Evolutionary conservation across 2,113 vertebrate species (phyloP).

Genomic region (Antechinus flavipes): DNA sequence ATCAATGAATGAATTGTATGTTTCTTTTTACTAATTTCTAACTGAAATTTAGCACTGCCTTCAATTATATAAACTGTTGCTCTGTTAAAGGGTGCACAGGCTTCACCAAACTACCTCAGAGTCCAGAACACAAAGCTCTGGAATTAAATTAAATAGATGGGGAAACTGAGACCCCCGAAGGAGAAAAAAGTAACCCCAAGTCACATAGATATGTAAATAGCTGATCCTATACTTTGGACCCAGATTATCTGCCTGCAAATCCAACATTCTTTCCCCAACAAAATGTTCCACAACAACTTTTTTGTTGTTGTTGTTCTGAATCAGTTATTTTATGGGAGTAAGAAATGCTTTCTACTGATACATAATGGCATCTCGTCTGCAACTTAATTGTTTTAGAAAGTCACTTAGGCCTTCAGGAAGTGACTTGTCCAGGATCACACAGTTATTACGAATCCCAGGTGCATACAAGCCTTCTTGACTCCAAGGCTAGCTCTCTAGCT

Average conservation of each 20-base stretch:
- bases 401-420: neutral
- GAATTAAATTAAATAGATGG: neutral
- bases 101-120: neutral
- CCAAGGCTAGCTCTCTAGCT: neutral
- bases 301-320: neutral
- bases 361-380: neutral
- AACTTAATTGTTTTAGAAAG: neutral
- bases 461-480: neutral
- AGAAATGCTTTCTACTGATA: neutral
- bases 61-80: neutral
- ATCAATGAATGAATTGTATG: neutral
- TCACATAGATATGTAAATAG: neutral
- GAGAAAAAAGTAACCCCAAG: neutral
- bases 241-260: neutral
- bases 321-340: neutral
- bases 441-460: neutral
- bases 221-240: neutral
- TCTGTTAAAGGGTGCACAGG: neutral
- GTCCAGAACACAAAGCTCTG: neutral
- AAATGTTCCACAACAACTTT: neutral
- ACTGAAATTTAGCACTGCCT: neutral
- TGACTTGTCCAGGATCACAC: neutral
- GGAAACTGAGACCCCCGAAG: neutral
- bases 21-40: neutral
- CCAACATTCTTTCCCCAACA: neutral